These are phyloP conservation scores for Hydractinia symbiolongicarpus DNA, from an alignment of 30 jellyfish, hydroid and myxozoan genomes.

Conservation along the genomic window DNA sequence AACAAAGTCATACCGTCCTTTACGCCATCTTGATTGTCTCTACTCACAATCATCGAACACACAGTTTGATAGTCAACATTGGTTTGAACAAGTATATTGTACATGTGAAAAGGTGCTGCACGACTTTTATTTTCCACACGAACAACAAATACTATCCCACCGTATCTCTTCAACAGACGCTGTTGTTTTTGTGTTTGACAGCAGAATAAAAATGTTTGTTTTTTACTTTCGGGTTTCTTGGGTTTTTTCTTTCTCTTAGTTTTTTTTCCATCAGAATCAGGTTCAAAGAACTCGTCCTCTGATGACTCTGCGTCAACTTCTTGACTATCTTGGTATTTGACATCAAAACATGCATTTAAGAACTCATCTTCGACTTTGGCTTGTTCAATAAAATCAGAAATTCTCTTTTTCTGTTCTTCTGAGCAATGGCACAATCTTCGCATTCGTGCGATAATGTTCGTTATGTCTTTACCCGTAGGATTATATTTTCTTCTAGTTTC, in stretches of 20 bases:
- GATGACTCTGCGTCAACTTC: neutral
- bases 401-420: neutral
- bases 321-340: neutral
- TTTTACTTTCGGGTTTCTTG: neutral
- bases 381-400: neutral
- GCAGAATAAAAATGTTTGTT: conserved; percentile 9
- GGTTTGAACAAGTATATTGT: neutral
- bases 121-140: neutral
- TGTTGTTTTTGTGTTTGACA: conserved; percentile 16
- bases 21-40: neutral
- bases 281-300: conserved; percentile 9
- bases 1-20: neutral
- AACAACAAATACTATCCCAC: neutral
- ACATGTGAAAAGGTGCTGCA: neutral
- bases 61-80: conserved; percentile 19
- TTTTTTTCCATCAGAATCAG: neutral
- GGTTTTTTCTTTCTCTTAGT: neutral
- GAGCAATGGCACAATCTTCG: neutral
- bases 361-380: neutral
- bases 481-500: conserved; percentile 9
- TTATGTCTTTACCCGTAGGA: conserved; percentile 14
- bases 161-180: conserved; percentile 9
- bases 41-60: neutral
- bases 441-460: conserved; percentile 1
- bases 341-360: neutral